Percentiles rank a stretch among this genome's conserved stretches.
Conservation (phyloP, 2,888 invertebrate species). For the Vanessa cardui region DNA sequence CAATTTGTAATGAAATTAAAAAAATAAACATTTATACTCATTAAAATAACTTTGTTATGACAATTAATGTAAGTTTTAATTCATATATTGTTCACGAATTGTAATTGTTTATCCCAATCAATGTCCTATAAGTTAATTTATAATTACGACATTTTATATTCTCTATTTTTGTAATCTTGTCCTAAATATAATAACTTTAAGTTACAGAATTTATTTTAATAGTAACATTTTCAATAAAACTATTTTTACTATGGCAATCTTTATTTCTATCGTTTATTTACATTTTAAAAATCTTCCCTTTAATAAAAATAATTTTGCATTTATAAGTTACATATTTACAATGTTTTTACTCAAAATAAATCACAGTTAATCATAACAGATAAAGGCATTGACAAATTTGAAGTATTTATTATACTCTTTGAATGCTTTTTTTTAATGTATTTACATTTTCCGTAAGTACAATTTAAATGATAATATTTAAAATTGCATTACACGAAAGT, state of each 20-base stretch:
- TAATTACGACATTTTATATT: slow-evolving; percentile 10
- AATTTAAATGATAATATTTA: slow-evolving; percentile 3
- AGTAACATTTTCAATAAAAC: slow-evolving; percentile 26
- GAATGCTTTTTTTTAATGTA: slow-evolving; percentile 56
- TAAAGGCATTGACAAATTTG: slow-evolving; percentile 67
- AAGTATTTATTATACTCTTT: slow-evolving; percentile 75
- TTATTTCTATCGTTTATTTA: slow-evolving; percentile 20
- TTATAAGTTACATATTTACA: slow-evolving; percentile 20
- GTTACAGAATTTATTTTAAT: slow-evolving; percentile 8
- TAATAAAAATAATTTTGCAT: neutral
- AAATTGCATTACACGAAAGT: slow-evolving; percentile 1
- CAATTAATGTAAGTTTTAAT: too few species aligned
- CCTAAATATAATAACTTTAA: slow-evolving; percentile 14
- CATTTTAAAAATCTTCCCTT: neutral
- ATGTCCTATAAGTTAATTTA: slow-evolving; percentile 4
- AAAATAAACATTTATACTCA: too few species aligned
- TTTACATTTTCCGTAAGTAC: slow-evolving; percentile 3
- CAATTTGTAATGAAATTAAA: too few species aligned
- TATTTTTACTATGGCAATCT: slow-evolving; percentile 31
- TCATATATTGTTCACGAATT: neutral
- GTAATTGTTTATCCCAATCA: neutral
- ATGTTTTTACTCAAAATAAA: slow-evolving; percentile 35
- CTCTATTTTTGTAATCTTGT: slow-evolving; percentile 22
- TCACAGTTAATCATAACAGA: slow-evolving; percentile 24
- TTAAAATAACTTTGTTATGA: too few species aligned